These are phyloP conservation scores for Prorops nasuta DNA, from an alignment of 1,140 invertebrate genomes.

Conservation along the genomic window DNA sequence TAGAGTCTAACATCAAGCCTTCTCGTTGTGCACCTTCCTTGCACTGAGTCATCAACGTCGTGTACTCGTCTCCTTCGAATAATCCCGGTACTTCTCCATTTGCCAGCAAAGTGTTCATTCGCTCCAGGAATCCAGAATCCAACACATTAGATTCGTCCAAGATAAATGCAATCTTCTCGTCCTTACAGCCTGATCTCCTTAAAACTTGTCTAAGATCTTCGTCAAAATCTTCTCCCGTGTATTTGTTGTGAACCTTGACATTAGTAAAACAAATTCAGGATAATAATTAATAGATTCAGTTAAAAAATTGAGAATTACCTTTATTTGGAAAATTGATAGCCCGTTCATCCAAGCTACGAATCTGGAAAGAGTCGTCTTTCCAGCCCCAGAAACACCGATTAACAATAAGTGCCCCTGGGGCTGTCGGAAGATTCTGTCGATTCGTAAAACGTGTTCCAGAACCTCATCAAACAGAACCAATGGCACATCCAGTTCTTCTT, in stretches of 20 bases:
- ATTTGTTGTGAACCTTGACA: slow-evolving; percentile 93
- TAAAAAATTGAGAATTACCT: slow-evolving; percentile 59
- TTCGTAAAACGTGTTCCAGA: slow-evolving; percentile 95
- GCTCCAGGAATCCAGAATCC: slow-evolving; percentile 96
- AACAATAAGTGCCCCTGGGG: slow-evolving; percentile 96
- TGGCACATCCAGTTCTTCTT: slow-evolving; percentile 98
- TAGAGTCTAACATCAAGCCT: slow-evolving; percentile 97
- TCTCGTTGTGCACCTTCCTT: slow-evolving; percentile 98
- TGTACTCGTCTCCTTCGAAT: slow-evolving; percentile 95
- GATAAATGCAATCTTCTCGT: slow-evolving; percentile 99
- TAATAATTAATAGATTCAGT: no score
- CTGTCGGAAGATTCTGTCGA: slow-evolving; percentile 98
- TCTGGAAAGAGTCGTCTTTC: slow-evolving; percentile 96
- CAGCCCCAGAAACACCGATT: slow-evolving; percentile 96
- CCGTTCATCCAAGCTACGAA: slow-evolving; percentile 99
- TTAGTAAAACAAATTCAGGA: neutral
- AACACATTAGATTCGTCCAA: slow-evolving; percentile 98
- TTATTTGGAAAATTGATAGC: slow-evolving; percentile 96
- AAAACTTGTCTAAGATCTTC: slow-evolving; percentile 95
- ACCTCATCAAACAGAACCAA: slow-evolving; percentile 99
- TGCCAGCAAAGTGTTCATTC: slow-evolving; percentile 98
- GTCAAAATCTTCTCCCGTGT: slow-evolving; percentile 97
- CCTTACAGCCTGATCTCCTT: slow-evolving; percentile 92
- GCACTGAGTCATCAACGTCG: slow-evolving; percentile 98
- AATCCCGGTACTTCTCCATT: slow-evolving; percentile 97